A percentile compares a stretch with the other conserved stretches of the same genome.
Conservation (phyloP, 2,797 vertebrate species). For the Gymnoscopelus braueri region DNA sequence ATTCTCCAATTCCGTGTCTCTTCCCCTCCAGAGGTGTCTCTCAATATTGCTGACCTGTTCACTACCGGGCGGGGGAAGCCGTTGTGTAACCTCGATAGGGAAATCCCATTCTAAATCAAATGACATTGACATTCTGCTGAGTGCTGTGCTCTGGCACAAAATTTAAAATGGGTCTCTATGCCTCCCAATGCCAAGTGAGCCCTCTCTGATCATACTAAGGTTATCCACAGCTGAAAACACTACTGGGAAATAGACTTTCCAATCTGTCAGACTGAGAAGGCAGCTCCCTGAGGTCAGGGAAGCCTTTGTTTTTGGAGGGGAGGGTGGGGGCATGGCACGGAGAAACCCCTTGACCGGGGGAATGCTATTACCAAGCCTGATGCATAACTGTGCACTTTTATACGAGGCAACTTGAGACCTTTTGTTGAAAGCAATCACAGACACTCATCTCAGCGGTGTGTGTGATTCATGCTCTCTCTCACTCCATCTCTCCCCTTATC, state of each 20-base stretch:
- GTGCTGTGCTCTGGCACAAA: slow-evolving; percentile 46
- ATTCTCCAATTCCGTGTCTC: slow-evolving; percentile 8
- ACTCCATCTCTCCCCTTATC: not conserved
- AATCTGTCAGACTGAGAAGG: slow-evolving; percentile 43
- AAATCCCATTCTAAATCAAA: slow-evolving; percentile 69
- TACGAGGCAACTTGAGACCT: slow-evolving; percentile 54
- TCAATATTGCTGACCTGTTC: slow-evolving; percentile 60
- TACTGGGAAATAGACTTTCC: slow-evolving; percentile 53
- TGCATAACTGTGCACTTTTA: slow-evolving; percentile 44
- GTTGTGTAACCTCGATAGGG: slow-evolving; percentile 53
- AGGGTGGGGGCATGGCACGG: slow-evolving; percentile 21
- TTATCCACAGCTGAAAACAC: slow-evolving; percentile 53
- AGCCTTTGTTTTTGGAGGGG: slow-evolving; percentile 51
- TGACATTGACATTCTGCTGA: slow-evolving; percentile 60
- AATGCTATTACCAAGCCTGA: slow-evolving; percentile 56
- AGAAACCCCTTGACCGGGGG: slow-evolving; percentile 57
- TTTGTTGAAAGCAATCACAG: slow-evolving; percentile 60
- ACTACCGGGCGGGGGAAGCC: slow-evolving; percentile 56
- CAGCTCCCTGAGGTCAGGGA: slow-evolving; percentile 64
- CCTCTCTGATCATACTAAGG: slow-evolving; percentile 33
- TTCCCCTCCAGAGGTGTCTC: slow-evolving; percentile 37
- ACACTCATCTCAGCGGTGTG: slow-evolving; percentile 23
- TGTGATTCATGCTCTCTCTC: slow-evolving; percentile 15
- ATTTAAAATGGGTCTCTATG: slow-evolving; percentile 57
- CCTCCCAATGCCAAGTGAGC: slow-evolving; percentile 6